Conservation (phyloP, 1,140 invertebrate genomes). For the Drosophila ironensis region DNA sequence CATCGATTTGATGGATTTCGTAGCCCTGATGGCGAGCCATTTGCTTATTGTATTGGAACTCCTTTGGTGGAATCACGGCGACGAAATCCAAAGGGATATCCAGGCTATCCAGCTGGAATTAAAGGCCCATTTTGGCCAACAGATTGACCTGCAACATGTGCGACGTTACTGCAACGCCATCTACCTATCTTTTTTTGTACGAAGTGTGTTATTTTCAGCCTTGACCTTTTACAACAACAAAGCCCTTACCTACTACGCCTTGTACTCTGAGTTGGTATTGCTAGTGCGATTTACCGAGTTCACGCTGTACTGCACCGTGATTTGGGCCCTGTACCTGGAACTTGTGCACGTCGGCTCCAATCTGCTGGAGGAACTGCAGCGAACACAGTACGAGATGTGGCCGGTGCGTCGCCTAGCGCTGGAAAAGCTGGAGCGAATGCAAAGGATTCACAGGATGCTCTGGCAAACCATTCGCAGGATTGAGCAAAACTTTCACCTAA, state of each 20-base stretch:
- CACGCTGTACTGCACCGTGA: slow-evolving; percentile 17
- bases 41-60: slow-evolving; percentile 21
- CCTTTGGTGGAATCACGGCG: slow-evolving; percentile 9
- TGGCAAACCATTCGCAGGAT: slow-evolving; percentile 40
- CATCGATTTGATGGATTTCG: slow-evolving; percentile 35
- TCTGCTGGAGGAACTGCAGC: slow-evolving; percentile 22
- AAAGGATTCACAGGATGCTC: slow-evolving; percentile 22
- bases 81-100: not conserved
- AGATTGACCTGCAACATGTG: slow-evolving; percentile 2
- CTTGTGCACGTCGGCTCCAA: slow-evolving; percentile 4
- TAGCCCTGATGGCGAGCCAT: slow-evolving; percentile 1
- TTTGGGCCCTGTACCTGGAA: slow-evolving; percentile 44
- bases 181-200: not conserved
- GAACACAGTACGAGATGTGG: slow-evolving; percentile 7
- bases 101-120: slow-evolving; percentile 4
- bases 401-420: slow-evolving; percentile 4
- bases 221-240: not conserved
- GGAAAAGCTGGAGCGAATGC: slow-evolving; percentile 16
- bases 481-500: slow-evolving; percentile 39
- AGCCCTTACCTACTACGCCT: slow-evolving; percentile 1
- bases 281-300: slow-evolving; percentile 40
- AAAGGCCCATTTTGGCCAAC: not conserved
- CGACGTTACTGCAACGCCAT: slow-evolving; percentile 19
- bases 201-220: not conserved
- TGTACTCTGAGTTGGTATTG: slow-evolving; percentile 47